Percentiles rank a stretch among this genome's conserved stretches.
Conservation (phyloP, 1,140 invertebrate genomes). For the Colletes gigas region DNA sequence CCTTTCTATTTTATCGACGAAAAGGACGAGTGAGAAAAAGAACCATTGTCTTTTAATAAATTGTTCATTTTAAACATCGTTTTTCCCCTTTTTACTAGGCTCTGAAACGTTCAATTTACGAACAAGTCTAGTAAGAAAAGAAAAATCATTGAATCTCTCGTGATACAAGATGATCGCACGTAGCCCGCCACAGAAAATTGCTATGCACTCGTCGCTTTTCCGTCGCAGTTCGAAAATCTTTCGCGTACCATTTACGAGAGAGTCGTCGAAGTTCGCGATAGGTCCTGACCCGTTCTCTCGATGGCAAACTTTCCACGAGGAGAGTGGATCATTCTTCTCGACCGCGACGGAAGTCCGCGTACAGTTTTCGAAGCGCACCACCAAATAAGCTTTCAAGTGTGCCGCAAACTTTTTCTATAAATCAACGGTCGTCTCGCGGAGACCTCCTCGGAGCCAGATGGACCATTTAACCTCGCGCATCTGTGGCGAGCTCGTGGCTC, state of each 20-base stretch:
- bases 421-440: slow-evolving; percentile 26
- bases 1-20: no score
- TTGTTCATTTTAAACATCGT: no score
- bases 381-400: slow-evolving; percentile 37
- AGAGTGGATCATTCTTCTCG: slow-evolving; percentile 1
- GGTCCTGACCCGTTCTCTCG: not conserved
- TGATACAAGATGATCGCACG: slow-evolving; percentile 17
- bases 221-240: not conserved
- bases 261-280: not conserved
- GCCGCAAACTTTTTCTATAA: slow-evolving; percentile 47
- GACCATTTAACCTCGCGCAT: slow-evolving; percentile 26
- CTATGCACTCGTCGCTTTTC: not conserved
- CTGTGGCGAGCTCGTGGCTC: not conserved
- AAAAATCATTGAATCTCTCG: no score
- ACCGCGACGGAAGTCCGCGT: slow-evolving; percentile 6
- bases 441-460: not conserved
- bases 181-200: not conserved
- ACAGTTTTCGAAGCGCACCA: slow-evolving; percentile 3
- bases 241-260: not conserved
- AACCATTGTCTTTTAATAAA: no score
- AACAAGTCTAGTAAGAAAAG: no score
- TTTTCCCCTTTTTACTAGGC: no score
- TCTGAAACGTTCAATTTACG: no score
- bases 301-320: slow-evolving; percentile 26
- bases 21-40: no score